A percentile compares a stretch with the other conserved stretches of the same genome.
These are phyloP conservation scores for Plectrocnemia conspersa DNA, from an alignment of 1,140 invertebrate genomes.

Conservation along the genomic window DNA sequence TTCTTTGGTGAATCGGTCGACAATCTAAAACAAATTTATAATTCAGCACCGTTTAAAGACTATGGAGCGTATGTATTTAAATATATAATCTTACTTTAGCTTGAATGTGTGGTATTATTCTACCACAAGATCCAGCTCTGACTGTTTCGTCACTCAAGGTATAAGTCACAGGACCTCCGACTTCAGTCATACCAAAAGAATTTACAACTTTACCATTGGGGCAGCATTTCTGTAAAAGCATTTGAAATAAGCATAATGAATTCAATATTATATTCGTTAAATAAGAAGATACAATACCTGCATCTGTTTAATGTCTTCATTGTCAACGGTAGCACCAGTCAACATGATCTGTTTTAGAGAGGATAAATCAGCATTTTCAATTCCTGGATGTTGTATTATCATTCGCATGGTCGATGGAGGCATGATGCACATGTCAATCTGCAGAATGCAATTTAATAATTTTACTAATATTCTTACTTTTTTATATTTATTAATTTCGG, in stretches of 20 bases:
- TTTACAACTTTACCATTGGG: slow-evolving; percentile 19
- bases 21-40: not conserved
- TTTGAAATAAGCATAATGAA: not conserved
- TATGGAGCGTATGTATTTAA: not conserved
- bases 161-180: slow-evolving; percentile 23
- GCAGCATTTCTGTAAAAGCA: slow-evolving; percentile 4
- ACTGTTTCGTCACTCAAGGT: not conserved
- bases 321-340: slow-evolving; percentile 19
- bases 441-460: not conserved
- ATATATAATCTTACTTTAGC: slow-evolving; percentile 36
- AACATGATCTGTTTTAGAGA: slow-evolving; percentile 18
- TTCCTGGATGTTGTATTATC: slow-evolving; percentile 9
- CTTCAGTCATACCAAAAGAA: slow-evolving; percentile 22
- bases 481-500: too few species aligned
- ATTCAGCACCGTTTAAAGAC: not conserved
- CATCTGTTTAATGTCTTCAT: slow-evolving; percentile 5
- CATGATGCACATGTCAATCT: slow-evolving; percentile 9
- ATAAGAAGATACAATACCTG: not conserved
- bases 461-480: too few species aligned
- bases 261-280: slow-evolving; percentile 1
- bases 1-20: not conserved
- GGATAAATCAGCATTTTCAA: slow-evolving; percentile 2
- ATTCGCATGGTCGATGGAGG: slow-evolving; percentile 17
- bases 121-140: slow-evolving; percentile 29
- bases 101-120: slow-evolving; percentile 30